These are phyloP conservation scores for Callitettix versicolor DNA, from an alignment of 1,140 invertebrate genomes.

Conservation along the genomic window DNA sequence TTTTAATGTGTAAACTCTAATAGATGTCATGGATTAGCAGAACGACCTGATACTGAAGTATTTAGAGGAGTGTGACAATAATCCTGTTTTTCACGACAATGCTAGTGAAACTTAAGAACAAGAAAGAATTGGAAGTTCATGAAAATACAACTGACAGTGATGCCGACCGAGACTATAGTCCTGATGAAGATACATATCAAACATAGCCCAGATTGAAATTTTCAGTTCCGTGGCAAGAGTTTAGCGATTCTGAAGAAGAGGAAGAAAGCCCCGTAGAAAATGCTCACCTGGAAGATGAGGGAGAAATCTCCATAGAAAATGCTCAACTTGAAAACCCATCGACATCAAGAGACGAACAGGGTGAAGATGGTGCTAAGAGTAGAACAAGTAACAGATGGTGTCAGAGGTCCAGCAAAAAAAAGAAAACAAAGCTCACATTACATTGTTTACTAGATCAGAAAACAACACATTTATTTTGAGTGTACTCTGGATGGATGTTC, in stretches of 20 bases:
- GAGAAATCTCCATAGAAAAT: no score
- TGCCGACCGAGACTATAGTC: not conserved
- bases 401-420: not conserved
- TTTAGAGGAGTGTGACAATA: not conserved
- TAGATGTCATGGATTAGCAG: no score
- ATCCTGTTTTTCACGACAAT: constrained; percentile 1
- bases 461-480: constrained; percentile 4
- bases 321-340: not conserved
- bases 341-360: not conserved
- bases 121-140: constrained; percentile 2
- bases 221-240: not conserved
- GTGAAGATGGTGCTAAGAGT: not conserved
- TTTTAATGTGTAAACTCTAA: no score
- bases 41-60: constrained; percentile 2
- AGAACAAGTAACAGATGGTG: not conserved
- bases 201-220: not conserved
- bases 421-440: not conserved
- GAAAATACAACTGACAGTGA: constrained; percentile 3
- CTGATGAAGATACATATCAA: not conserved
- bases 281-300: no score
- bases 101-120: constrained; percentile 4
- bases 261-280: not conserved
- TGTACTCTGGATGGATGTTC: constrained; percentile 4
- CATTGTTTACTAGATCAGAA: not conserved
- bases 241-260: not conserved